phyloP scores from a whole-genome alignment of 64 coral and sea anemone species.

The Hydrozoanthus tunicans region DNA sequence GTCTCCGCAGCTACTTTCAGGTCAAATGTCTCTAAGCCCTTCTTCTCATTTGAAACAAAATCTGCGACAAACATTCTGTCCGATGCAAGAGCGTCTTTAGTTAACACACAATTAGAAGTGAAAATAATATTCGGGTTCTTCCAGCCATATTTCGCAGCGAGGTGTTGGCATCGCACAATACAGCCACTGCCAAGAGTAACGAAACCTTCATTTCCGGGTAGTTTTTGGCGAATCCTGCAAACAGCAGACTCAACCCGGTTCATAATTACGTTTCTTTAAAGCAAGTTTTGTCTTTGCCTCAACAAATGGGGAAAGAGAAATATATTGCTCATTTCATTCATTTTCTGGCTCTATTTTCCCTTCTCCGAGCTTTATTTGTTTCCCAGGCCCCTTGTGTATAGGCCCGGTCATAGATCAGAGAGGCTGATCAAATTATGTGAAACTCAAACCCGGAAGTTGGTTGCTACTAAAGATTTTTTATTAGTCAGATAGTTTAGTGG shows the following conservation, averaged over 20 bases:
- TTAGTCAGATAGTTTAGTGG: background rate
- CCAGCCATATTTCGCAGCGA: slow-evolving; percentile 73
- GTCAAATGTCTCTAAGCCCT: slow-evolving; percentile 83
- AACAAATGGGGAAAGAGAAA: background rate
- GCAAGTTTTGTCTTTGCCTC: background rate
- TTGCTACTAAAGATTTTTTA: background rate
- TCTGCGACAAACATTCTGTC: slow-evolving; percentile 75
- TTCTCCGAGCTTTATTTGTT: background rate
- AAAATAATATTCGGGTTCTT: slow-evolving; percentile 76
- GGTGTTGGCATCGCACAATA: slow-evolving; percentile 63
- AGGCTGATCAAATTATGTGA: no score
- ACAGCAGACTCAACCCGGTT: slow-evolving; percentile 82
- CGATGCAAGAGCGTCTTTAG: slow-evolving; percentile 63
- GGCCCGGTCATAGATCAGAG: background rate
- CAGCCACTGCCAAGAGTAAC: slow-evolving; percentile 79
- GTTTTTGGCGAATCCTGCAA: slow-evolving; percentile 86
- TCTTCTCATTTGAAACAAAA: slow-evolving; percentile 76
- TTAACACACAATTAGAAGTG: slow-evolving; percentile 71
- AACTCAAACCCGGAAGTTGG: background rate
- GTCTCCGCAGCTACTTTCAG: slow-evolving; percentile 73
- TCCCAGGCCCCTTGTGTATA: background rate
- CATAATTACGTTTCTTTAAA: slow-evolving; percentile 46
- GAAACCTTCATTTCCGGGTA: slow-evolving; percentile 73
- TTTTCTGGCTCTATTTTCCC: background rate
- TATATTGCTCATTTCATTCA: background rate